phyloP scores from a whole-genome alignment of 35 echinoderm and acorn worm genomes.

The Lytechinus pictus region DNA sequence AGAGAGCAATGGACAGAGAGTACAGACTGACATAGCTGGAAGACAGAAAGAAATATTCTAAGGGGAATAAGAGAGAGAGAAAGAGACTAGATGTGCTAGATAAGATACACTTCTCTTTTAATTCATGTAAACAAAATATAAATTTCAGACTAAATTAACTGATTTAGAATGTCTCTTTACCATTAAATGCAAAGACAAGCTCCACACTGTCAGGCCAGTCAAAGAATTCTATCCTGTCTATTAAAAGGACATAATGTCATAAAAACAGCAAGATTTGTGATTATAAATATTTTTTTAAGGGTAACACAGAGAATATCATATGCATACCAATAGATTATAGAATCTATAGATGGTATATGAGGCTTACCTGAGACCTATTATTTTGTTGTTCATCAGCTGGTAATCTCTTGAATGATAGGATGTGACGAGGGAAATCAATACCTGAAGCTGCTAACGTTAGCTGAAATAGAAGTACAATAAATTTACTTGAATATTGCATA shows the following conservation, averaged over 20 bases:
- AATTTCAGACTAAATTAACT: too few relatives aligned
- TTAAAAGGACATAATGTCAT: too few relatives aligned
- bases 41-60: background rate
- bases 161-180: too few relatives aligned
- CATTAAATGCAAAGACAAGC: too few relatives aligned
- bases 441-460: conserved; percentile 90
- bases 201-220: too few relatives aligned
- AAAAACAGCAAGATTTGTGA: too few relatives aligned
- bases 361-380: conserved; percentile 56
- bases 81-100: background rate
- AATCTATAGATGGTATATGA: background rate
- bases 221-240: too few relatives aligned
- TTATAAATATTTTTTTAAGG: too few relatives aligned
- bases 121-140: too few relatives aligned
- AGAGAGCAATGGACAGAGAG: background rate
- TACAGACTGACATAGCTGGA: background rate
- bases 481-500: background rate
- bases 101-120: background rate
- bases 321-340: too few relatives aligned
- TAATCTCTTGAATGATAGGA: conserved; percentile 64
- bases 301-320: too few relatives aligned
- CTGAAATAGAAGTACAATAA: conserved; percentile 62
- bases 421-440: conserved; percentile 85
- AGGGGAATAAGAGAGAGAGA: background rate
- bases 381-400: conserved; percentile 41